A percentile compares a stretch with the other conserved stretches of the same genome.
Conservation (phyloP, 2,888 invertebrate species). For the Peribatodes rhomboidaria region DNA sequence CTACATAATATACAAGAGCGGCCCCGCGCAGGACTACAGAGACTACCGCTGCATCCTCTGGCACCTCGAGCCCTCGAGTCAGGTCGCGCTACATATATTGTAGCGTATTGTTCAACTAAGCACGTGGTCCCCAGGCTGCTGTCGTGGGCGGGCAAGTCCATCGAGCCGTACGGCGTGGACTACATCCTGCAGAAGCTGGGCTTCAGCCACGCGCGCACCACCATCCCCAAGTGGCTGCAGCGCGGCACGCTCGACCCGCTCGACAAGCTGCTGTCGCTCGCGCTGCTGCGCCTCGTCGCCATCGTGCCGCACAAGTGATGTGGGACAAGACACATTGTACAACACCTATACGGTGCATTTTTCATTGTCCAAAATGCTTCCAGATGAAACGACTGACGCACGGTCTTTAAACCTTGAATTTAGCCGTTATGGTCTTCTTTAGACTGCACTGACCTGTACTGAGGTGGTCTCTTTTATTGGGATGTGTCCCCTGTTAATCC, state of each 20-base stretch:
- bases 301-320: constrained; percentile 82
- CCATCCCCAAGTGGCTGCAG: constrained; percentile 99
- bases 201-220: constrained; percentile 98
- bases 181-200: constrained; percentile 99
- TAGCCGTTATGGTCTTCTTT: not conserved
- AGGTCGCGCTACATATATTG: constrained; percentile 76
- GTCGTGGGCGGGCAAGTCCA: constrained; percentile 97
- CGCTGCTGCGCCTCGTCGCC: constrained; percentile 90
- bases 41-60: constrained; percentile 97
- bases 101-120: too few species aligned
- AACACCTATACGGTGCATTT: not conserved
- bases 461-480: not conserved
- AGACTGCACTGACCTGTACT: not conserved
- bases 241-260: constrained; percentile 99
- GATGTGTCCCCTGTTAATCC: not conserved
- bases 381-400: not conserved
- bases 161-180: constrained; percentile 99
- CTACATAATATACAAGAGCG: constrained; percentile 9
- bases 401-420: too few species aligned
- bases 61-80: constrained; percentile 98
- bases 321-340: too few species aligned
- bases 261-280: constrained; percentile 95
- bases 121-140: constrained; percentile 82
- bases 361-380: not conserved
- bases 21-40: constrained; percentile 92